Evolutionary conservation across 2,797 vertebrate species (phyloP), one percentile per base, ranked within the genome.

Genomic region (Pangasius macronema): DNA sequence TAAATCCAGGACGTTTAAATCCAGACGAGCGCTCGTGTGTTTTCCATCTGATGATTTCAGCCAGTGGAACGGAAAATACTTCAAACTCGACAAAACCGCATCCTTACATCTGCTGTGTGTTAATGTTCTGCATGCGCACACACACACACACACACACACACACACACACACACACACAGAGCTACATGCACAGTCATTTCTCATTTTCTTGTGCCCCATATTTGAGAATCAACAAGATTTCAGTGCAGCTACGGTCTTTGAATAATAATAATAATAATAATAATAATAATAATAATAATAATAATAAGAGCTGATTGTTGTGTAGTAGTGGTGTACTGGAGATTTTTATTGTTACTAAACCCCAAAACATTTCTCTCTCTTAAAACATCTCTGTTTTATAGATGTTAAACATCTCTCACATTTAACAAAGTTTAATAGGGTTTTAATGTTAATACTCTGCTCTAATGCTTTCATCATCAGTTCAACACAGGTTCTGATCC

Each of bases 71-170:
- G 93, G 94, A 95, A 95, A 94, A 95, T 94, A 91, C 85, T 94
- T 94, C 80, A 75, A 86, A 90, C 92, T 88, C 91, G 88, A 91
- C 67, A 92, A 91, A 92, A 93, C 91, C 88, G 90, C 85, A 92
- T 93, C 87, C 91, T 90, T 94, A 93, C 95, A 95, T 95, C 94
- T 96, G 95, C 93, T 95, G 93, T 87, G 91, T 90, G 93, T 95
- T 95, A 88, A 77, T 30, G 51, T 79, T 24, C n/a, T 36, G 1
- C n/a, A 20, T 82, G 70, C 82, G 76, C 86, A 72, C 75, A 82
- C 82, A 82, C 89, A 87, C 86, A 81, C 88, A 61, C 77, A 77
- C 59, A 86, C 83, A 79, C 68, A 82, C 76, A 85, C 85, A 88
- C 86, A 87, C 88, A 76, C 82, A 82, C 65, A 33, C 67, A 9